Evolutionary conservation across 2,797 vertebrate species (phyloP).

Genomic region (Mus spretus): DNA sequence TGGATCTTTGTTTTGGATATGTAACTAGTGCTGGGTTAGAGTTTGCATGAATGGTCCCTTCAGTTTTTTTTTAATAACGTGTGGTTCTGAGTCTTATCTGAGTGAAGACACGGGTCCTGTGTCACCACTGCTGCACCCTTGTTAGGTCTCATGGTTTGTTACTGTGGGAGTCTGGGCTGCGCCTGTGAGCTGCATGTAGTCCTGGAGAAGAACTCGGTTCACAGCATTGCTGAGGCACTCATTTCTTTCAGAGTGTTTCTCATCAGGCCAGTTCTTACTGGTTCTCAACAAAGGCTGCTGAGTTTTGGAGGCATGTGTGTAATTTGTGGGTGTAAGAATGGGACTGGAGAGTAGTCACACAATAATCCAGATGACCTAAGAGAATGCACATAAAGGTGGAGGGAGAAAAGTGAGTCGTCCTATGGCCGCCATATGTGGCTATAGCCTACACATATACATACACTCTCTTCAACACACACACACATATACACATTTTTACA

Average conservation of each 20-base stretch:
- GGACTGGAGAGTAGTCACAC: not conserved
- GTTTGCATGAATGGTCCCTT: not conserved
- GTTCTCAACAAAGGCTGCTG: not conserved
- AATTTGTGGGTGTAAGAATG: not conserved
- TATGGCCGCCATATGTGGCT: not conserved
- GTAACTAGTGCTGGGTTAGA: not conserved
- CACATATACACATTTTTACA: not conserved
- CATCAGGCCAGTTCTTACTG: not conserved
- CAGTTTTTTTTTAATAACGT: not conserved
- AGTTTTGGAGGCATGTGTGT: not conserved
- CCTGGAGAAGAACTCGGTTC: not conserved
- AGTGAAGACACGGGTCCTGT: constrained; percentile 2
- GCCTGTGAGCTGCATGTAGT: not conserved
- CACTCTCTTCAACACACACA: not conserved
- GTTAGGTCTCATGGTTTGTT: not conserved
- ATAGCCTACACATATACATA: not conserved
- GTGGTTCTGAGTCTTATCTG: constrained; percentile 19
- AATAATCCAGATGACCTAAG: not conserved
- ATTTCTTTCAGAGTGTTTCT: not conserved
- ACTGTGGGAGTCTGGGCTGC: constrained; percentile 1
- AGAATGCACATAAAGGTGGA: no score
- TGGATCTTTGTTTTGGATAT: constrained; percentile 23
- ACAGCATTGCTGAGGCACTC: not conserved
- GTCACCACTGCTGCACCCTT: not conserved
- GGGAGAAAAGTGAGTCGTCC: not conserved